These are phyloP conservation scores for Dastarcus helophoroides DNA, from an alignment of 2,888 invertebrate species.

Conservation along the genomic window DNA sequence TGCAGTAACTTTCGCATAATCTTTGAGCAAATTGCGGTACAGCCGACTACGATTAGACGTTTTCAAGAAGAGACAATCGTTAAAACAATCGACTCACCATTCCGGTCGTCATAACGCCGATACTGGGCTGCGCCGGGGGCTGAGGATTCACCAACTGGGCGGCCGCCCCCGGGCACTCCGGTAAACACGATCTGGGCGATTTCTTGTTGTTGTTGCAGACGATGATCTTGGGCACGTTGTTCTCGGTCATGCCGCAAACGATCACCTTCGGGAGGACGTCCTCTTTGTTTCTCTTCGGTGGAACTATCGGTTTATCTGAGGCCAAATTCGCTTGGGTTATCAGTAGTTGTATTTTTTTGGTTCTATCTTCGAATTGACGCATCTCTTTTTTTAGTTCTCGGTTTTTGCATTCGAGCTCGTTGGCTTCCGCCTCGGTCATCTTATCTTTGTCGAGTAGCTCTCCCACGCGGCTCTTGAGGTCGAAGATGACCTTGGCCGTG, in stretches of 20 bases:
- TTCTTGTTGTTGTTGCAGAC: slow-evolving; percentile 42
- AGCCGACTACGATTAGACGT: slow-evolving; percentile 19
- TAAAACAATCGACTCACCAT: no score
- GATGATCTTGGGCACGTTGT: slow-evolving; percentile 43
- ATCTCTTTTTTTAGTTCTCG: slow-evolving; percentile 47
- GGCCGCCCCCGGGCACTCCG: no score
- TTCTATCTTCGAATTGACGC: slow-evolving; percentile 49
- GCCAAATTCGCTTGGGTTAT: slow-evolving; percentile 36
- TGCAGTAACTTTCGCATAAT: slow-evolving; percentile 51
- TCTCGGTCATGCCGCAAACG: slow-evolving; percentile 42
- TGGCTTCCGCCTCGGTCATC: slow-evolving; percentile 46
- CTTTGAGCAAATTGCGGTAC: slow-evolving; percentile 40
- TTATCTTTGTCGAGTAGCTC: slow-evolving; percentile 43
- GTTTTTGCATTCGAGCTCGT: slow-evolving; percentile 45
- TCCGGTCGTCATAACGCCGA: no score
- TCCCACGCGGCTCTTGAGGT: slow-evolving; percentile 33
- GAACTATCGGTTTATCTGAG: slow-evolving; percentile 18
- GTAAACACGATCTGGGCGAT: no score
- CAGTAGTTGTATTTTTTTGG: slow-evolving; percentile 44
- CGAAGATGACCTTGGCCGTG: slow-evolving; percentile 37
- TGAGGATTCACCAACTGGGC: no score
- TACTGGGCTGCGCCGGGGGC: no score
- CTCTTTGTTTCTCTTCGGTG: slow-evolving; percentile 17
- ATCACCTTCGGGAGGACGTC: slow-evolving; percentile 41
- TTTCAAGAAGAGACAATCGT: no score